Conservation (phyloP, 2,797 vertebrate genomes). For the Cyclura pinguis region DNA sequence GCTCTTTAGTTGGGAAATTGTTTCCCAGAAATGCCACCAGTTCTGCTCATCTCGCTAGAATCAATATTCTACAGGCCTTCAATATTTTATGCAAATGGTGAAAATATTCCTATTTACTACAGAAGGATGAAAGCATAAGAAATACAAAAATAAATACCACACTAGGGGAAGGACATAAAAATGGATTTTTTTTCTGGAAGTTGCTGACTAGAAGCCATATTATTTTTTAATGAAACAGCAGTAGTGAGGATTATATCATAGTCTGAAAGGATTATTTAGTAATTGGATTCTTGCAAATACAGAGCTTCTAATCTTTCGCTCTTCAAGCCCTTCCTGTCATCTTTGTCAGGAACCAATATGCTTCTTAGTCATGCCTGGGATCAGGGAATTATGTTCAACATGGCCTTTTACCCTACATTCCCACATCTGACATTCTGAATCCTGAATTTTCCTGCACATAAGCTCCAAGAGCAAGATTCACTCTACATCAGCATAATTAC, state of each 20-base stretch:
- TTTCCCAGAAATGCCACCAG: not conserved
- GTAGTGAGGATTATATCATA: constrained; percentile 23
- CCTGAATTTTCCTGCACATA: not conserved
- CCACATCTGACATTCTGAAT: constrained; percentile 25
- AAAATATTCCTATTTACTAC: not conserved
- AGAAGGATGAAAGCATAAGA: constrained; percentile 1
- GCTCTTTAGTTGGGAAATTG: not conserved
- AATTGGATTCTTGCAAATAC: constrained; percentile 34
- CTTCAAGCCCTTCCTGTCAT: not conserved
- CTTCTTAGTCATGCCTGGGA: constrained; percentile 24
- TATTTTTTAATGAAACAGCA: constrained; percentile 19
- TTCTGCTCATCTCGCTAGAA: not conserved
- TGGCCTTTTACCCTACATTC: not conserved
- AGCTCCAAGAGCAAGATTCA: not conserved
- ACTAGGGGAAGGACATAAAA: not conserved
- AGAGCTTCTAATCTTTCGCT: constrained; percentile 15
- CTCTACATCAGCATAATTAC: not conserved
- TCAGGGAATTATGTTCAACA: constrained; percentile 27
- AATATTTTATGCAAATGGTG: not conserved
- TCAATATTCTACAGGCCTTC: not conserved
- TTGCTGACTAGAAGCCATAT: not conserved
- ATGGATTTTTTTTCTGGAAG: not conserved
- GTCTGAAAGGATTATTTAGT: constrained; percentile 38
- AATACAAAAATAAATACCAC: not conserved
- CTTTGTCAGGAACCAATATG: constrained; percentile 23